A percentile compares a stretch with the other conserved stretches of the same genome.
phyloP scores from a whole-genome alignment of 2,113 vertebrate species.

The Antechinus flavipes region DNA sequence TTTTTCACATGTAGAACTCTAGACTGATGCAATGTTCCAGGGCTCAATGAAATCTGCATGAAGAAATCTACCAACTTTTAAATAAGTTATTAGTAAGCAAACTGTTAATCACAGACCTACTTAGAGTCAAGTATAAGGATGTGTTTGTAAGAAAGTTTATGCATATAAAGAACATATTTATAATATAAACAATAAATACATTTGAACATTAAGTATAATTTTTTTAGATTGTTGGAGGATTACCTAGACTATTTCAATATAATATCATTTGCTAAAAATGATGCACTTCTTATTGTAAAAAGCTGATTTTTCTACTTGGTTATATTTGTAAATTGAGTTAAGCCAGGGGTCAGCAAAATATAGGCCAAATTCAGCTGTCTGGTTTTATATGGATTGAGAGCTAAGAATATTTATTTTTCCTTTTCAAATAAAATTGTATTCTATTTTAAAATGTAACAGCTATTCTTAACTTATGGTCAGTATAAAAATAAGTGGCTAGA shows the following conservation, averaged over 20 bases:
- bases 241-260: neutral
- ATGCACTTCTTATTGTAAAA: neutral
- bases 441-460: neutral
- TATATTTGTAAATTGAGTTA: neutral
- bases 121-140: neutral
- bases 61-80: neutral
- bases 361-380: neutral
- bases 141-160: neutral
- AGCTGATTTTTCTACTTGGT: neutral
- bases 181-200: neutral
- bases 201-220: neutral
- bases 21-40: neutral
- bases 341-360: neutral
- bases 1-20: neutral
- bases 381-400: neutral
- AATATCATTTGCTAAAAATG: neutral
- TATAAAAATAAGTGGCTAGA: neutral
- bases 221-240: neutral
- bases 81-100: neutral
- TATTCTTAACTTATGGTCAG: neutral
- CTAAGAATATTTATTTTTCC: neutral
- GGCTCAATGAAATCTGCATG: neutral
- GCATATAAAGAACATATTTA: neutral
- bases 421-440: neutral
- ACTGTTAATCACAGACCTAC: neutral